A percentile compares a stretch with the other conserved stretches of the same genome.
These are phyloP conservation scores for Amyelois transitella DNA, from an alignment of 1,140 invertebrate species.

Conservation along the genomic window DNA sequence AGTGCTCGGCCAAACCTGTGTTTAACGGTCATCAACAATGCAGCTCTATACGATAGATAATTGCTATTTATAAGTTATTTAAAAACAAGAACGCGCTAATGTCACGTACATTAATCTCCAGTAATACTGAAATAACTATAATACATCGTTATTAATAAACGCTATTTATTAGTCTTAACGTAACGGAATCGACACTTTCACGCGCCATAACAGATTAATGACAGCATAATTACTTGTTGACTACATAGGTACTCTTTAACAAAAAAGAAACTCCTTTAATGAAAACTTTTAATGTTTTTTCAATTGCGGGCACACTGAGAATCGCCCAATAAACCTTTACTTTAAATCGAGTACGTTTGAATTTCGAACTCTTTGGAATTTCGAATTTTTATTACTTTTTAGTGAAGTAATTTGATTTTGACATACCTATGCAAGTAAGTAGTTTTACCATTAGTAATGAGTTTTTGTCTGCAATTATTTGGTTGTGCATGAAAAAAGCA, in stretches of 20 bases:
- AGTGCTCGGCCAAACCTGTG: slow-evolving; percentile 18
- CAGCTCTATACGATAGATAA: slow-evolving; percentile 27
- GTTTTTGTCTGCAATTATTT: slow-evolving; percentile 34
- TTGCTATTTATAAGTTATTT: slow-evolving; percentile 29
- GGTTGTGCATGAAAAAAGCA: slow-evolving; percentile 28
- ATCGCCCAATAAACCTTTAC: slow-evolving; percentile 7
- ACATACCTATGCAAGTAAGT: slow-evolving; percentile 23
- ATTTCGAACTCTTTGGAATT: not conserved
- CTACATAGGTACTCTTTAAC: no score
- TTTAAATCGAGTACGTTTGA: slow-evolving; percentile 7
- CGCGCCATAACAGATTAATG: slow-evolving; percentile 8
- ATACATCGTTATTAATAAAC: not conserved
- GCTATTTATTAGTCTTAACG: not conserved
- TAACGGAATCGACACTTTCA: slow-evolving; percentile 12
- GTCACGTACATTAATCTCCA: not conserved
- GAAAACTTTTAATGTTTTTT: no score
- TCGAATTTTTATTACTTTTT: slow-evolving; percentile 1
- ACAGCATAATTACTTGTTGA: no score
- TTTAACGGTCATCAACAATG: slow-evolving; percentile 42
- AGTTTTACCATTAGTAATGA: slow-evolving; percentile 22
- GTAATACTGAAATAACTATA: not conserved
- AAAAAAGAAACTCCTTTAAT: no score
- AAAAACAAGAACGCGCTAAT: slow-evolving; percentile 17
- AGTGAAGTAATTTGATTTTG: slow-evolving; percentile 12
- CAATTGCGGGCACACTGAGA: no score